Base-by-base conservation (phyloP, 2,113 vertebrate genomes). In the Ptychochromis oligacanthus region DNA sequence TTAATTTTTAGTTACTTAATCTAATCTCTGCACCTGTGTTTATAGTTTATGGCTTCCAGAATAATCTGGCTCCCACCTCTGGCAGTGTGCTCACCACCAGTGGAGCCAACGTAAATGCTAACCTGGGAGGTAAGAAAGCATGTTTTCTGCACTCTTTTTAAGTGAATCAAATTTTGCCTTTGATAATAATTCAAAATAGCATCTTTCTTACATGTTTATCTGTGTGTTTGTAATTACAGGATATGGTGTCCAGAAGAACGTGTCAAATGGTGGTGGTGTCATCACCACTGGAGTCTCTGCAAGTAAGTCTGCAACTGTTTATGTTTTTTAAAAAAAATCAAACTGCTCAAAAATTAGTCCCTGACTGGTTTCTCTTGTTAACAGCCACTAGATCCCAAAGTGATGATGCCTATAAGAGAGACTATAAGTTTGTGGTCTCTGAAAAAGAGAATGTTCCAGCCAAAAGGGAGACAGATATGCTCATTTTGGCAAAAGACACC, bases 401-500 rank as follows among this genome's bases (percentile, higher is more conserved):
- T 17, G 98, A 98, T 4, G 98, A 98, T 0, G 11, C 94, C 14
- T 93, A 96, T 72, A 97, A 90, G 87, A 98, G 96, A 91, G 98
- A 98, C 91, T 97, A 97, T 58, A 98, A 96, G 91, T 97, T 96
- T 80, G 40, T 97, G 82, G 94, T 97, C 62, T 87, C 97, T 75
- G 98, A 99, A 61, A 99, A 99, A 82, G 98, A 99, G 77, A 99
- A 97, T 0, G 61, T 90, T 13, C 93, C 96, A 4, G 75, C 93
- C 57, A 98, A 96, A 87, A 98, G 97, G 87, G 98, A 99, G 20
- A 94, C 96, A 83, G 97, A 99, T 43, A 94, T 96, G 80, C 93
- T 99, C 46, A 95, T 98, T 87, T 95, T 98, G 96, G 94, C 95
- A 26, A 99, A 99, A 89, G 98, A 99, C 95, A 97, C 96, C 0